Conservation (phyloP, 2,888 invertebrate species). For the Acutogordius australiensis region DNA sequence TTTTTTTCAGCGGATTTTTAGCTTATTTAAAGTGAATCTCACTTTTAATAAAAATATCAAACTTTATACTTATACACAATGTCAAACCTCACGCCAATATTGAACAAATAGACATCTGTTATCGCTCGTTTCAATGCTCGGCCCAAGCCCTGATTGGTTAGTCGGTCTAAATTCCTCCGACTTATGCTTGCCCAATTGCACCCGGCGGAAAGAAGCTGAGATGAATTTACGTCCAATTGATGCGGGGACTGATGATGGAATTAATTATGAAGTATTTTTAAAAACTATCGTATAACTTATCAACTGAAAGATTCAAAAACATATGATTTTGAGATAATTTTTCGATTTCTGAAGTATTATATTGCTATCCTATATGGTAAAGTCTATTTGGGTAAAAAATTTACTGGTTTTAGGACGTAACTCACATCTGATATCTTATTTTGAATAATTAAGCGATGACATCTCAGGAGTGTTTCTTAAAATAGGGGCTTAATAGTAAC, state of each 20-base stretch:
- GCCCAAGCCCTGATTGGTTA: constrained; percentile 86
- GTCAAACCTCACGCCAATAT: constrained; percentile 34
- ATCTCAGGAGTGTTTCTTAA: no score
- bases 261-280: constrained; percentile 47
- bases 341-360: no score
- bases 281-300: background rate
- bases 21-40: no score
- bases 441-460: no score
- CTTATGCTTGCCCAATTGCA: constrained; percentile 56
- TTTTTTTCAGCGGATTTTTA: background rate
- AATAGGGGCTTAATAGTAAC: no score
- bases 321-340: no score
- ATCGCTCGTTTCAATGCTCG: constrained; percentile 73
- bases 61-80: no score
- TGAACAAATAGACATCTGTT: constrained; percentile 80
- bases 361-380: constrained; percentile 1
- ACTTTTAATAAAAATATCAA: no score
- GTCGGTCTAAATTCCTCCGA: constrained; percentile 63
- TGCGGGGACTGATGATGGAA: constrained; percentile 69
- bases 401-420: no score
- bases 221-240: constrained; percentile 77
- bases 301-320: no score
- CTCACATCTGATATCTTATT: no score
- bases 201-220: constrained; percentile 51
- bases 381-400: background rate